A percentile compares a stretch with the other conserved stretches of the same genome.
These are phyloP conservation scores for Upupa epops DNA, from an alignment of 2,113 vertebrate genomes.

Conservation along the genomic window DNA sequence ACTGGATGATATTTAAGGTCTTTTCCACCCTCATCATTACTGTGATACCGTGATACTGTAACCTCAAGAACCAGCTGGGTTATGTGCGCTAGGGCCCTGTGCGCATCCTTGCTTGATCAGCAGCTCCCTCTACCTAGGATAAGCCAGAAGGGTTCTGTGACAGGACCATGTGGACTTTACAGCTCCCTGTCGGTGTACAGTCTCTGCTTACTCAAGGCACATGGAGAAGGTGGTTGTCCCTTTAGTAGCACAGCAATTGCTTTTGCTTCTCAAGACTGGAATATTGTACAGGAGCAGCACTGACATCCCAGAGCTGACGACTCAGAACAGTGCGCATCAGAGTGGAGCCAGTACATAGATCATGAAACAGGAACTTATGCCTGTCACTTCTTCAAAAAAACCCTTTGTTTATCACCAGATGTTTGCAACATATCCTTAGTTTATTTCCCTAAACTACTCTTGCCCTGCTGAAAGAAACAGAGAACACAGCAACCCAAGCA, in stretches of 20 bases:
- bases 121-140: background rate
- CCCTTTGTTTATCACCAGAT: background rate
- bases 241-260: background rate
- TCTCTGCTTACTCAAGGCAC: background rate
- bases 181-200: accelerated
- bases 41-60: too few relatives aligned
- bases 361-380: background rate
- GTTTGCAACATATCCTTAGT: background rate
- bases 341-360: background rate
- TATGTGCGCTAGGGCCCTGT: background rate
- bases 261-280: background rate
- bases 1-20: too few relatives aligned
- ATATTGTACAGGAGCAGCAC: background rate
- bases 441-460: background rate
- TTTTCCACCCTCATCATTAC: too few relatives aligned
- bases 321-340: background rate
- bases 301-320: background rate
- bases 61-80: background rate
- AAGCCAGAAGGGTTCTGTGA: background rate
- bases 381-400: background rate
- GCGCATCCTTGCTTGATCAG: background rate
- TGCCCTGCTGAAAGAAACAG: background rate
- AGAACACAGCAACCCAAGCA: background rate
- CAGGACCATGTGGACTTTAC: background rate
- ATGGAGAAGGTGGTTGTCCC: background rate